phyloP scores from a whole-genome alignment of 2,113 vertebrate species.

The Anthoscopus minutus region DNA sequence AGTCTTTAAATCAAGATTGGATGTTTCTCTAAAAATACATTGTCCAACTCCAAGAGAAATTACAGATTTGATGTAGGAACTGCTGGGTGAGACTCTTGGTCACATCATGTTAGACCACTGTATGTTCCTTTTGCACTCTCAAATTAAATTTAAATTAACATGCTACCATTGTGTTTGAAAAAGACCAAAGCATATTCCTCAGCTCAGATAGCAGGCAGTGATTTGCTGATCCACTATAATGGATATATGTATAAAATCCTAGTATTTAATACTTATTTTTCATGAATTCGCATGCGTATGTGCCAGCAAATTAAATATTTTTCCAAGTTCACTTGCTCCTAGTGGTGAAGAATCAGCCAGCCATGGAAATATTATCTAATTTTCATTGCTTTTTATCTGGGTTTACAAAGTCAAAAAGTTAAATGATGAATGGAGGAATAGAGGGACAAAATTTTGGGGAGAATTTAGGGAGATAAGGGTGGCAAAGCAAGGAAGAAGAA shows the following conservation, averaged over 20 bases:
- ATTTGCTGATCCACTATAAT: neutral
- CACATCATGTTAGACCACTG: neutral
- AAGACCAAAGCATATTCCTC: neutral
- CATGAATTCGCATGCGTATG: neutral
- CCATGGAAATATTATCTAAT: neutral
- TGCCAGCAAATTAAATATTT: neutral
- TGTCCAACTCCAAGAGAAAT: neutral
- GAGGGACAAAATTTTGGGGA: neutral
- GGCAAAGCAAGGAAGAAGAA: neutral
- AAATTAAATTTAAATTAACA: neutral
- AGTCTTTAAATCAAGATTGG: slow-evolving; percentile 24
- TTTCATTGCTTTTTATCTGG: neutral
- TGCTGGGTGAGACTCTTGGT: neutral
- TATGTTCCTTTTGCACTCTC: neutral
- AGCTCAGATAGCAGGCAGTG: neutral
- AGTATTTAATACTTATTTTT: neutral
- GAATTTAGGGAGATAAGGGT: neutral
- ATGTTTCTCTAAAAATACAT: neutral
- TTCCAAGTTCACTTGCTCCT: neutral
- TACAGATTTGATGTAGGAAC: neutral
- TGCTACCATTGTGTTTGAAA: neutral
- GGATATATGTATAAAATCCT: neutral
- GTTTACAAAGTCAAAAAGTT: neutral
- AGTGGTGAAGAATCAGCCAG: neutral
- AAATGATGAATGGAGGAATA: neutral